Base-by-base conservation (phyloP, 2,113 vertebrate species). In the Terrapene triunguis region DNA sequence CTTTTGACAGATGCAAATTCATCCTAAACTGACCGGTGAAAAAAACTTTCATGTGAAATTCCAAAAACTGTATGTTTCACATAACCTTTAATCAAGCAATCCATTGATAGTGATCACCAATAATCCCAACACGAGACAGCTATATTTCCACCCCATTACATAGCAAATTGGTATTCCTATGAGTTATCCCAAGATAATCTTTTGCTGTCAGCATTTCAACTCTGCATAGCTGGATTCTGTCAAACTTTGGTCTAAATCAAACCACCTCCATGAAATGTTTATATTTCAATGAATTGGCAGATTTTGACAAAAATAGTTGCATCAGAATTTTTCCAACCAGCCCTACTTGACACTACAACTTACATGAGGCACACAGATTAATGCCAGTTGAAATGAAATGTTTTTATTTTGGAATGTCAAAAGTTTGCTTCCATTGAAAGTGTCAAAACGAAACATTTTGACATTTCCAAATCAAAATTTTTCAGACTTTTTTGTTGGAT, bases 31-130 rank as follows among this genome's bases (percentile, higher is more conserved):
- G 82, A 59, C 65, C 69, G 86, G 38, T 44, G 72, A 42, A 80
- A 1, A 50, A 0, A 0, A 0, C 22, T 80, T 47, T 82, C 53
- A 27, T 54, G 3, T 42, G 2, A 51, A 78, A 42, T 14, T 50
- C 4, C 25, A 19, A 85, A 83, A 51, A 50, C 10, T 51, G 17
- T 59, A 92, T 2, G 6, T 69, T 82, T 87, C 16, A 8, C 1
- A 35, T n/a, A 2, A 0, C 1, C 62, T 82, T 88, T 42, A 72
- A 4, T 22, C 82, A 85, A 87, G 10, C 72, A 83, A n/a, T 47
- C 22, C 21, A 2, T 79, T 85, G 5, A 87, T 74, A 89, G 69
- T 6, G 90, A 3, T 6, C 17, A 5, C 48, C 6, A 65, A 8
- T 4, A 72, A 1, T 17, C 87, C 10, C 44, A 78, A 55, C 35